phyloP scores from a whole-genome alignment of 2,797 vertebrate genomes.

The Sphaeramia orbicularis region DNA sequence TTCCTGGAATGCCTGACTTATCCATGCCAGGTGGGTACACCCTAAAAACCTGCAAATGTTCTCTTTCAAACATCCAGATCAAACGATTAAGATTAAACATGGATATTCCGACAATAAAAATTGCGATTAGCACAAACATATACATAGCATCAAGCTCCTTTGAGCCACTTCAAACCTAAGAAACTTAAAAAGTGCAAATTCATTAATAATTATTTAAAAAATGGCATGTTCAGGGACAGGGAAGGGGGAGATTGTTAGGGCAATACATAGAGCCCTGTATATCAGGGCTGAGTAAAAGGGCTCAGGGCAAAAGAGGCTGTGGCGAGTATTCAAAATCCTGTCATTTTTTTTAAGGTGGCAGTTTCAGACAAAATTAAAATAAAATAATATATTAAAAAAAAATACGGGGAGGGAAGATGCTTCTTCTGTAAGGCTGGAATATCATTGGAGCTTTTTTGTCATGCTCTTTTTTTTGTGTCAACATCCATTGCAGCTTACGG shows the following conservation, averaged over 20 bases:
- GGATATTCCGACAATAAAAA: constrained; percentile 89
- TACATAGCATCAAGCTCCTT: constrained; percentile 91
- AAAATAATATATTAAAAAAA: constrained; percentile 12
- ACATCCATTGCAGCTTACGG: constrained; percentile 99
- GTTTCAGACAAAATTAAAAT: constrained; percentile 64
- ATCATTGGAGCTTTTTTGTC: constrained; percentile 93
- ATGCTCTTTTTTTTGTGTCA: constrained; percentile 85
- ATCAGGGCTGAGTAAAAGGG: constrained; percentile 56
- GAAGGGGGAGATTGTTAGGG: constrained; percentile 84
- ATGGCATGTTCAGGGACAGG: constrained; percentile 84
- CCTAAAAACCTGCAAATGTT: constrained; percentile 94
- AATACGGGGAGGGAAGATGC: constrained; percentile 65
- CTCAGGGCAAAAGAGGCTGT: constrained; percentile 65
- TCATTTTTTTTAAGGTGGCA: constrained; percentile 74
- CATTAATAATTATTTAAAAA: constrained; percentile 84
- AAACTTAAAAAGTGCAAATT: constrained; percentile 89
- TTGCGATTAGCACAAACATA: constrained; percentile 90
- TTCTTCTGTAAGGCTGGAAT: constrained; percentile 96
- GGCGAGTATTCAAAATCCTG: constrained; percentile 73
- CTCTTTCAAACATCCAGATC: constrained; percentile 87
- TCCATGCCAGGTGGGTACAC: constrained; percentile 99
- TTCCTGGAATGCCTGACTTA: constrained; percentile 99
- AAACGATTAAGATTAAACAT: constrained; percentile 87
- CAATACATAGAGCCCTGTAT: constrained; percentile 74
- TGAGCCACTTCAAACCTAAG: constrained; percentile 91